Conservation (phyloP, 2,113 vertebrate genomes). For the Neolamprologus cancellatus region DNA sequence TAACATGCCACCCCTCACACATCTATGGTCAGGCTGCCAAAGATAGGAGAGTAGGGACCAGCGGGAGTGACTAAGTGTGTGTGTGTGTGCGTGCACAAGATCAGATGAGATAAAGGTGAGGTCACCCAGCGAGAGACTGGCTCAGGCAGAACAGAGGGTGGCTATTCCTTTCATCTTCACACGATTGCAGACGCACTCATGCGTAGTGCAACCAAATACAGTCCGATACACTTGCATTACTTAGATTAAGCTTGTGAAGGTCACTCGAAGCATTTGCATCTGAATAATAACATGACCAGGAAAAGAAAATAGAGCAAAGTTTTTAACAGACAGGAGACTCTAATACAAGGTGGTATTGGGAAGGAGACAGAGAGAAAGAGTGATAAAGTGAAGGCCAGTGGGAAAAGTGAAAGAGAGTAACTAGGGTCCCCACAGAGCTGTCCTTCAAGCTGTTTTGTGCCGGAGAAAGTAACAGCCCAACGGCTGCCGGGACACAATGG, state of each 20-base stretch:
- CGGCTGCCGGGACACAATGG: slow-evolving; percentile 51
- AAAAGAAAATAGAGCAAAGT: background rate
- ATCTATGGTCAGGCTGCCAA: background rate
- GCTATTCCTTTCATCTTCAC: slow-evolving; percentile 44
- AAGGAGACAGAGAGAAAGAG: background rate
- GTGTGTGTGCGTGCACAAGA: background rate
- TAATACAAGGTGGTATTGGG: background rate
- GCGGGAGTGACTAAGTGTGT: background rate
- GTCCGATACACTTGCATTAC: background rate
- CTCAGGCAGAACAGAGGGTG: slow-evolving; percentile 37
- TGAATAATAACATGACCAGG: background rate
- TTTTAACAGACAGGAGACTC: background rate
- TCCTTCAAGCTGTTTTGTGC: slow-evolving; percentile 56
- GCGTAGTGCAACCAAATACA: slow-evolving; percentile 16
- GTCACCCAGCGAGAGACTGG: slow-evolving; percentile 30
- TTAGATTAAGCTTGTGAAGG: slow-evolving; percentile 41
- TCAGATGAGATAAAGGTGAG: slow-evolving; percentile 45
- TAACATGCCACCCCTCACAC: background rate
- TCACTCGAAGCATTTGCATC: slow-evolving; percentile 40
- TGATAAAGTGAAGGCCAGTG: slow-evolving; percentile 34
- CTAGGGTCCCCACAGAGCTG: slow-evolving; percentile 29
- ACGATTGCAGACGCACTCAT: background rate
- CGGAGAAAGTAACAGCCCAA: slow-evolving; percentile 38
- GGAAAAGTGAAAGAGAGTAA: slow-evolving; percentile 43
- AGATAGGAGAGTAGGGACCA: background rate